Evolutionary conservation across 2,888 invertebrate genomes (phyloP).

Genomic region (Pterostichus niger): DNA sequence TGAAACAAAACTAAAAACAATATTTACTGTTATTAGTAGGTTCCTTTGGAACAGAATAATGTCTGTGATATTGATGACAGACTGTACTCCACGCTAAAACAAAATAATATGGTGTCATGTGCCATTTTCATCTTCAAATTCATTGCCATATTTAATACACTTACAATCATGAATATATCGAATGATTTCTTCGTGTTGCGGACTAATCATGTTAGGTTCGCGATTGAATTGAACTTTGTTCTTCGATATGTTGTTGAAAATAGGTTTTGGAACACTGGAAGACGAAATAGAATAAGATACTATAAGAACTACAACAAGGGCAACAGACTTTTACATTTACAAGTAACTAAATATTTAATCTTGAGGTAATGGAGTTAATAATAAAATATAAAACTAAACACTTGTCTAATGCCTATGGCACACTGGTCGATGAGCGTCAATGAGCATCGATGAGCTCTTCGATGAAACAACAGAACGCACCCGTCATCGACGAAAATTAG

Average conservation of each 20-base stretch:
- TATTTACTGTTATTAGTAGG: conserved; percentile 62
- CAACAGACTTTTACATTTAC: no score
- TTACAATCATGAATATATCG: conserved; percentile 92
- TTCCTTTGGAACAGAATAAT: conserved; percentile 55
- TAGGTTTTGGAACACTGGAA: conserved; percentile 89
- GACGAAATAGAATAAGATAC: conserved; percentile 63
- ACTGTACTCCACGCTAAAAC: conserved; percentile 61
- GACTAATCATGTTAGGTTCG: conserved; percentile 83
- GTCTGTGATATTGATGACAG: conserved; percentile 56
- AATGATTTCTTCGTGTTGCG: conserved; percentile 93
- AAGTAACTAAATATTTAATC: no score
- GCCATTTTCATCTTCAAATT: neutral
- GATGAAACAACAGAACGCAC: no score
- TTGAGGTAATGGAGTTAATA: no score
- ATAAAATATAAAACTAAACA: no score
- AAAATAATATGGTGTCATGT: neutral
- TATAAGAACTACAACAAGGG: no score
- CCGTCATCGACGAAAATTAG: no score
- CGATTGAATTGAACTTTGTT: conserved; percentile 77
- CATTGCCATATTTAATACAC: conserved; percentile 73
- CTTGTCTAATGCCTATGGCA: no score
- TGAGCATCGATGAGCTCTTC: no score
- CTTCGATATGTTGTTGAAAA: conserved; percentile 83
- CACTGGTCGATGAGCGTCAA: no score
- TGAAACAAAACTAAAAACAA: neutral